Conservation (phyloP, 2,888 invertebrate genomes). For the Calliscelio sp. region DNA sequence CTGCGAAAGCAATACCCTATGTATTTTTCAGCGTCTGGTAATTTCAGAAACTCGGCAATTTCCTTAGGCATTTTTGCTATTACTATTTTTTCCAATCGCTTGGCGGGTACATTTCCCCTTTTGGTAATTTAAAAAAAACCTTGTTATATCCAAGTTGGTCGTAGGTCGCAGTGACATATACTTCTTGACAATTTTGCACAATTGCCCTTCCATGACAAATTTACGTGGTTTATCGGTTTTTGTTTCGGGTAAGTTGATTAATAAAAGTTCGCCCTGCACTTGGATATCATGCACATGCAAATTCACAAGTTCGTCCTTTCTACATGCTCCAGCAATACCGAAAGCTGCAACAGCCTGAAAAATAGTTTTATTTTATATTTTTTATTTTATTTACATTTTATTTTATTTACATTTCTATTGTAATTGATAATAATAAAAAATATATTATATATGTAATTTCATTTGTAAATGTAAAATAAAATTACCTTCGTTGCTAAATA, state of each 20-base stretch:
- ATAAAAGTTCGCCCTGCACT: slow-evolving; percentile 38
- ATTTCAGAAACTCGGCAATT: slow-evolving; percentile 60
- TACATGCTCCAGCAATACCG: slow-evolving; percentile 43
- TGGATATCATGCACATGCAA: slow-evolving; percentile 27
- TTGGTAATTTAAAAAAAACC: slow-evolving; percentile 69
- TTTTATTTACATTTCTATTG: too few species aligned
- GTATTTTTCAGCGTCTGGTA: slow-evolving; percentile 48
- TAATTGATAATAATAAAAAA: not conserved
- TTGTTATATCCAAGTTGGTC: slow-evolving; percentile 12
- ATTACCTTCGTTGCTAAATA: slow-evolving; percentile 56
- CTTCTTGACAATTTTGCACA: slow-evolving; percentile 31
- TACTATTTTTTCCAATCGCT: slow-evolving; percentile 67
- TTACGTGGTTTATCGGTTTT: slow-evolving; percentile 42
- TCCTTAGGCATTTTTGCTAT: slow-evolving; percentile 69
- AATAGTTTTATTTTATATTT: too few species aligned
- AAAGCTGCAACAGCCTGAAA: slow-evolving; percentile 58
- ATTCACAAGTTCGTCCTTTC: slow-evolving; percentile 51
- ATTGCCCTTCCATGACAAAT: slow-evolving; percentile 41
- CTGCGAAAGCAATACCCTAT: slow-evolving; percentile 69
- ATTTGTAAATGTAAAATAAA: not conserved
- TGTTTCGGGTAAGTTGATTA: slow-evolving; percentile 42
- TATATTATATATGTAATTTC: not conserved
- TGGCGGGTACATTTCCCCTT: slow-evolving; percentile 69
- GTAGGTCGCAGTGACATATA: slow-evolving; percentile 39
- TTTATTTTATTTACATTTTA: too few species aligned